Percentiles rank a stretch among this genome's conserved stretches.
These are phyloP conservation scores for Plutomurus gul DNA, from an alignment of 1,140 invertebrate genomes.

Conservation along the genomic window DNA sequence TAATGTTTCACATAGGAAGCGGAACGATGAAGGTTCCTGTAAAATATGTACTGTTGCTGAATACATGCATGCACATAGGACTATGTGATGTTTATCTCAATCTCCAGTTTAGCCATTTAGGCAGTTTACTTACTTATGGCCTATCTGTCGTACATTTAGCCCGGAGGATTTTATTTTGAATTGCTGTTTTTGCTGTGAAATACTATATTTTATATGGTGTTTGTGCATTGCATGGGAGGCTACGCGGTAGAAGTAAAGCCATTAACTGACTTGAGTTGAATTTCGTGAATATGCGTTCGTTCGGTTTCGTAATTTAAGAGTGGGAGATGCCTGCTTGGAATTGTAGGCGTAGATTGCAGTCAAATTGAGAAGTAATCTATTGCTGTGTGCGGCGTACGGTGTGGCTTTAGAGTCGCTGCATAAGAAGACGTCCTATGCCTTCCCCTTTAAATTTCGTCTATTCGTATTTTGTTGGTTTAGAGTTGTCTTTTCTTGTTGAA, in stretches of 20 bases:
- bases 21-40: background rate
- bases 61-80: background rate
- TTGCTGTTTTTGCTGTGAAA: background rate
- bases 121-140: background rate
- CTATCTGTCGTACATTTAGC: background rate
- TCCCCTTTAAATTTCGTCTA: background rate
- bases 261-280: background rate
- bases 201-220: background rate
- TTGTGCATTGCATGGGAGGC: background rate
- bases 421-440: background rate
- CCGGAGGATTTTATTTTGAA: background rate
- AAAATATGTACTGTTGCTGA: background rate
- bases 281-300: background rate
- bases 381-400: background rate
- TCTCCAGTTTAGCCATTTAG: background rate
- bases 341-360: background rate
- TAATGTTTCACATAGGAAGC: no score
- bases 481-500: background rate
- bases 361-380: background rate
- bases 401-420: background rate
- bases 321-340: no score
- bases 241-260: background rate
- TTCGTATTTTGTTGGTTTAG: background rate
- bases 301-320: background rate
- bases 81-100: background rate